Percentiles rank a stretch among this genome's conserved stretches.
Evolutionary conservation across 2,113 vertebrate genomes (phyloP).

Genomic region (Micronycteris hirsuta): DNA sequence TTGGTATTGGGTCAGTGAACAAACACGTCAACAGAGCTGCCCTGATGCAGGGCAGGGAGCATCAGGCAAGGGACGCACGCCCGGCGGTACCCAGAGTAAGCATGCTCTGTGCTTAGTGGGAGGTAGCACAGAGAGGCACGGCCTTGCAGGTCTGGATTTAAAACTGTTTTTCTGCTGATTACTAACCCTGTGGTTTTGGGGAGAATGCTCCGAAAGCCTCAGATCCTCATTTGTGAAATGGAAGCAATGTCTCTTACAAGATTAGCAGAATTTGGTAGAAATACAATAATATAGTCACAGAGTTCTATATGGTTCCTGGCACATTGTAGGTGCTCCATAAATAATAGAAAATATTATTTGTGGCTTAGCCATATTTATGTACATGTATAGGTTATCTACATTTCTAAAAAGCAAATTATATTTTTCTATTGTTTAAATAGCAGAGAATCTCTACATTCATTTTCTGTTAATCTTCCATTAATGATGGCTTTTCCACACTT

Average conservation of each 20-base stretch:
- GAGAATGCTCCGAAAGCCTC: neutral
- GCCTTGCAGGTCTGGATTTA: neutral
- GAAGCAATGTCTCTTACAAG: neutral
- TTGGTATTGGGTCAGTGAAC: neutral
- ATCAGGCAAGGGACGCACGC: neutral
- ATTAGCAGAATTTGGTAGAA: neutral
- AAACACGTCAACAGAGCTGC: neutral
- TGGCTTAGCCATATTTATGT: neutral
- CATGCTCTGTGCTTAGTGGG: neutral
- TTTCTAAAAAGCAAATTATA: constrained; percentile 20
- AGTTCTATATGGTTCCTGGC: neutral
- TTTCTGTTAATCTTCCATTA: constrained; percentile 50
- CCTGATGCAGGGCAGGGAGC: neutral
- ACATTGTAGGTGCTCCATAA: neutral
- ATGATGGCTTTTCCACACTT: constrained; percentile 42
- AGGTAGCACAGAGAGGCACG: neutral
- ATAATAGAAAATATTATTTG: neutral
- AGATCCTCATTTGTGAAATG: neutral
- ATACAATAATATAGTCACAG: neutral
- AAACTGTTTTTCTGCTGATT: neutral
- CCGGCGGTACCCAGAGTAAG: neutral
- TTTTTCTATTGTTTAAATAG: constrained; percentile 38
- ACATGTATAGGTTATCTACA: neutral
- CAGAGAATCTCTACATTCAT: constrained; percentile 27
- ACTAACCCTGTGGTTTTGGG: neutral